Percentiles rank a stretch among this genome's conserved stretches.
Conservation (phyloP, 2,888 invertebrate genomes). For the Imbricaverruca yamaguchii region DNA sequence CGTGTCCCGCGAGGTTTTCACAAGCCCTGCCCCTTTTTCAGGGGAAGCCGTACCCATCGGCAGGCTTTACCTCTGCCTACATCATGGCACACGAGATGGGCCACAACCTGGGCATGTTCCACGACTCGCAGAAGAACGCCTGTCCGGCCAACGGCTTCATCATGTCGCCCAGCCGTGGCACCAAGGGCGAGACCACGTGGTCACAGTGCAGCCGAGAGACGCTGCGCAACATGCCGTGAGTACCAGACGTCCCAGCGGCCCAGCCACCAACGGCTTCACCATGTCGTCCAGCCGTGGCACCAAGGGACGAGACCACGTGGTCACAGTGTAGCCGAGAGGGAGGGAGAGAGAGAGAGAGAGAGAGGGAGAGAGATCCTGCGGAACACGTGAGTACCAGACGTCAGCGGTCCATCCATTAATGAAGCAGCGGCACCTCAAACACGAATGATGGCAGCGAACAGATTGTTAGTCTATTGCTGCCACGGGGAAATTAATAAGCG, state of each 20-base stretch:
- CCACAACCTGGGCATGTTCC: constrained; percentile 71
- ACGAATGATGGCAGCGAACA: too few relatives aligned
- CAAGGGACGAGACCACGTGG: constrained; percentile 66
- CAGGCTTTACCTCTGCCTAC: constrained; percentile 72
- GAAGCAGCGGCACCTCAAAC: too few relatives aligned
- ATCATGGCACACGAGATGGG: constrained; percentile 76
- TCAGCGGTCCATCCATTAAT: too few relatives aligned
- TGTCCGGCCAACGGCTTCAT: constrained; percentile 70
- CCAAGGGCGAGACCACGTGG: constrained; percentile 69
- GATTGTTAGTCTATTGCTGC: too few relatives aligned
- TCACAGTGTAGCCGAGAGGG: constrained; percentile 42
- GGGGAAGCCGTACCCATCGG: constrained; percentile 70
- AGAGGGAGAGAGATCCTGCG: too few relatives aligned
- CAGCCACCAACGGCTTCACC: constrained; percentile 66
- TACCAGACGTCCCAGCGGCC: too few relatives aligned
- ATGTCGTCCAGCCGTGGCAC: constrained; percentile 74
- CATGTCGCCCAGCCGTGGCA: constrained; percentile 72
- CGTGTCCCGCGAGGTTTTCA: too few relatives aligned
- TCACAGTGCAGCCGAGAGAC: constrained; percentile 42
- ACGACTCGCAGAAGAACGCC: constrained; percentile 62
- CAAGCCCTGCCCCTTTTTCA: too few relatives aligned
- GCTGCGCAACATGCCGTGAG: constrained; percentile 10
- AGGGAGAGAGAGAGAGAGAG: background rate
- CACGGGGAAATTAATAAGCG: too few relatives aligned
- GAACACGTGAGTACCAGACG: too few relatives aligned